phyloP scores from a whole-genome alignment of 2,888 invertebrate genomes.

The Lithophane leautieri region DNA sequence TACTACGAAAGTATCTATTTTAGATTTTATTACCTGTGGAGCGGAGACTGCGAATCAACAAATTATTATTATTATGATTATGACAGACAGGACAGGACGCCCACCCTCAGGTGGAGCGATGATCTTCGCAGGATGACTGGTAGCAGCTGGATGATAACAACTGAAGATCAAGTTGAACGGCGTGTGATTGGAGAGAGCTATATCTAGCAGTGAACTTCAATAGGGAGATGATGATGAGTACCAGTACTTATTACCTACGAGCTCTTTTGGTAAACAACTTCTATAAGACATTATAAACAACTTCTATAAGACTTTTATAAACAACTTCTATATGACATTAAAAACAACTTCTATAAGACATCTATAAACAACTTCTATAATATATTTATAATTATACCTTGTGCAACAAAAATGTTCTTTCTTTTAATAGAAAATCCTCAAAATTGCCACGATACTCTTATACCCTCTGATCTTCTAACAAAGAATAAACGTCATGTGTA shows the following conservation, averaged over 20 bases:
- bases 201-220: background rate
- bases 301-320: too few species aligned
- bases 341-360: too few species aligned
- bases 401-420: background rate
- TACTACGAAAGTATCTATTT: background rate
- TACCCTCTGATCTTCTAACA: constrained; percentile 1
- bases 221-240: background rate
- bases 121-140: background rate
- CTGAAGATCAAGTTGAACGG: background rate
- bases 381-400: background rate
- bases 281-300: too few species aligned
- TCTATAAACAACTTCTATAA: background rate
- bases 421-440: background rate
- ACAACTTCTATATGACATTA: too few species aligned
- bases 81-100: background rate
- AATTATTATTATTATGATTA: background rate
- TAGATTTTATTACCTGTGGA: background rate
- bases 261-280: background rate
- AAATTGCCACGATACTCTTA: background rate
- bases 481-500: constrained; percentile 13
- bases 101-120: too few species aligned
- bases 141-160: background rate
- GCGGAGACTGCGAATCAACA: background rate
- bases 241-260: background rate
- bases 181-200: background rate